Base-by-base conservation (phyloP, 2,888 invertebrate genomes). In the Phania funesta region DNA sequence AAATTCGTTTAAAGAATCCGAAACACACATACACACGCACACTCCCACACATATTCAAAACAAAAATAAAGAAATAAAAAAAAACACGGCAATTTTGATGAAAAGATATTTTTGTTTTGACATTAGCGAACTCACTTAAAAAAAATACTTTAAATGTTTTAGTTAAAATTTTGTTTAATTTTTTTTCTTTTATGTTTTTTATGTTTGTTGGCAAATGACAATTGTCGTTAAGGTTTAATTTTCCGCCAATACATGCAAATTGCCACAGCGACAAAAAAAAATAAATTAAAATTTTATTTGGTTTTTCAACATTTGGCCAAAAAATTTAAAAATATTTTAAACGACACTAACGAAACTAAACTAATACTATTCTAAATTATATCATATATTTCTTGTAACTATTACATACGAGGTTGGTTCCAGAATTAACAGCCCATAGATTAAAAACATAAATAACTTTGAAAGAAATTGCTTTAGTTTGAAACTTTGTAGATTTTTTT, bases 181-280 rank as follows among this genome's bases (percentile, higher is more conserved):
- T 71, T 24, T 2, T 6, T 52, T 35, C 13, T 24, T 58, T 24
- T 62, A 20, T 11, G 4, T 41, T 52, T 38, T 52, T 65, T 13
- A 38, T 58, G 22, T 18, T 65, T 58, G 24, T 71, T 78, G 54
- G 68, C 70, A 77, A 77, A 46, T 70, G 46, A 32, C 29, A 62
- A 38, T 46, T 78, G 22, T 60, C 58, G 52, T 73, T 62, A 35
- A 58, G 44, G 41, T 67, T 38, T 74, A 81, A 81, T 76, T 76
- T 76, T 67, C 73, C 67, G 67, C 67, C 71, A 73, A 76, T 76
- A 60, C 26, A 48, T 64, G 54, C 7, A 73, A 79, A 56, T 50
- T 73, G 26, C 24, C 16, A 22, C 9, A 38, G 11, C 0, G 52
- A 32, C 60, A 52, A 54, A 32, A 32, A 38, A 38, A 38, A 38